phyloP scores from a whole-genome alignment of 2,888 invertebrate species.

The Entomobrya multifasciata region DNA sequence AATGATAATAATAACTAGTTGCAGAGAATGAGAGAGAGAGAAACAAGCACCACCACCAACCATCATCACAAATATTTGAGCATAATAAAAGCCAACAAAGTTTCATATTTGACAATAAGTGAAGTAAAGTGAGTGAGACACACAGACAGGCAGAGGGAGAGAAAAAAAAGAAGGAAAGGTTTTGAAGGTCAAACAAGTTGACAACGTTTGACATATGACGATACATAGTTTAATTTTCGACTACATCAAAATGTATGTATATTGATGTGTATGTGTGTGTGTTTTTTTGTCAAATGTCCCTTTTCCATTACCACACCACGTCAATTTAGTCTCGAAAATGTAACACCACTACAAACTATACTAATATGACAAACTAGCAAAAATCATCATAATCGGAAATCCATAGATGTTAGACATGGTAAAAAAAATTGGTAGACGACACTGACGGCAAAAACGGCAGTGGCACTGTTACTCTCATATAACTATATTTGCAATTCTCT shows the following conservation, averaged over 20 bases:
- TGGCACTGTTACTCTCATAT: not conserved
- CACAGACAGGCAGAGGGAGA: not conserved
- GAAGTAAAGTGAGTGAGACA: not conserved
- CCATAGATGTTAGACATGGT: slow-evolving; percentile 20
- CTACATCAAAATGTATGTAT: not conserved
- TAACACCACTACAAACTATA: too few relatives aligned
- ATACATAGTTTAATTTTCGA: slow-evolving; percentile 11
- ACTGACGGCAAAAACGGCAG: not conserved
- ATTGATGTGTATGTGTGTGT: too few relatives aligned
- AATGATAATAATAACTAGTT: slow-evolving; percentile 20
- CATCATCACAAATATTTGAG: slow-evolving; percentile 35
- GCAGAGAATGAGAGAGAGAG: too few relatives aligned
- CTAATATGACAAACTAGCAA: slow-evolving; percentile 39
- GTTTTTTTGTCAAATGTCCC: too few relatives aligned
- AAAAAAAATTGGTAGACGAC: too few relatives aligned
- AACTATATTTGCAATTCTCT: not conserved
- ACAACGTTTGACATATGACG: slow-evolving; percentile 63
- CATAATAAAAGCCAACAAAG: not conserved
- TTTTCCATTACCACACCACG: too few relatives aligned
- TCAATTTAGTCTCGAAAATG: too few relatives aligned
- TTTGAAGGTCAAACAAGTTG: slow-evolving; percentile 70
- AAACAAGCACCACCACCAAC: not conserved
- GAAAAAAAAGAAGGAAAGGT: slow-evolving; percentile 43
- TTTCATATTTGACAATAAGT: too few relatives aligned
- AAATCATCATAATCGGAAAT: slow-evolving; percentile 22